phyloP scores from a whole-genome alignment of 2,113 vertebrate species.

The Poeciliopsis prolifica region DNA sequence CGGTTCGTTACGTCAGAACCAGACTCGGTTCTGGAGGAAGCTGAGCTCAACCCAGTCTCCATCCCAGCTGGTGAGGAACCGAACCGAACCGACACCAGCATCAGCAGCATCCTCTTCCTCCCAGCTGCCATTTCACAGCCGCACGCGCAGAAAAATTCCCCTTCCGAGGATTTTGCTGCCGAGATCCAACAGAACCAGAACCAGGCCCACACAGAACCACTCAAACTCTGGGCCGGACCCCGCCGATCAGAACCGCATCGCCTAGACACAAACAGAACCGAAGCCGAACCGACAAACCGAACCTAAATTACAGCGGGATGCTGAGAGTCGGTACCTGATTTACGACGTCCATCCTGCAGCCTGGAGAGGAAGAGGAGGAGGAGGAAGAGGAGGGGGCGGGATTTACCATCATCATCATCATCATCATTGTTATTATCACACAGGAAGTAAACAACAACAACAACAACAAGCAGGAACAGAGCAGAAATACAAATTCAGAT shows the following conservation, averaged over 20 bases:
- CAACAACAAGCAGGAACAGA: neutral
- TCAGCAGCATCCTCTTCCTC: neutral
- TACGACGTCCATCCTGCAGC: conserved; percentile 70
- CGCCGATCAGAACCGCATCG: neutral
- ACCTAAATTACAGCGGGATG: neutral
- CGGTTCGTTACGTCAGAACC: no score
- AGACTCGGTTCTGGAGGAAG: no score
- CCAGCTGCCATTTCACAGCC: conserved; percentile 53
- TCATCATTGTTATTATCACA: no score
- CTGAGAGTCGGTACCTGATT: conserved; percentile 59
- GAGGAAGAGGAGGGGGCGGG: neutral
- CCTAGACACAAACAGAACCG: neutral
- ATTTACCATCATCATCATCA: no score
- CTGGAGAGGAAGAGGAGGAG: conserved; percentile 3
- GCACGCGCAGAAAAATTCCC: neutral
- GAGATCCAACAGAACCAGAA: neutral
- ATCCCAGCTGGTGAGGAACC: no score
- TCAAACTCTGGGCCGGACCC: neutral
- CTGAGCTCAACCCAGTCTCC: no score
- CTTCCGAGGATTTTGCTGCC: neutral
- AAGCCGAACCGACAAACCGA: neutral
- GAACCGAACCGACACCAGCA: neutral
- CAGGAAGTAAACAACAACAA: neutral
- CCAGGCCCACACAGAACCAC: neutral
- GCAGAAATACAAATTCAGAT: neutral